Evolutionary conservation across 2,888 invertebrate species (phyloP).

Genomic region (Hirtodrosophila cameraria): DNA sequence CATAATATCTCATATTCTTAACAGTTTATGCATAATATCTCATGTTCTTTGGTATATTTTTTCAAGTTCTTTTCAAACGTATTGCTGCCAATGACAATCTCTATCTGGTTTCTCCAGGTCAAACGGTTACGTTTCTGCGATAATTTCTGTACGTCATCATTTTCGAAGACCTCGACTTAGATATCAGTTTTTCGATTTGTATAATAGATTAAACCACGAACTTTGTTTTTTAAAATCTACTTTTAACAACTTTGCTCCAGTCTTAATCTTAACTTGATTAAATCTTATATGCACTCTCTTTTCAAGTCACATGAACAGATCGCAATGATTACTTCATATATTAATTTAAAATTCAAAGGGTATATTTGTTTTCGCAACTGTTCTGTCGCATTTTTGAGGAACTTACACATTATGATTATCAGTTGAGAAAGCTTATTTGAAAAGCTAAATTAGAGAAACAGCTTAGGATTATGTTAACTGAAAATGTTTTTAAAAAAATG

Average conservation of each 20-base stretch:
- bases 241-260: constrained; percentile 12
- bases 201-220: constrained; percentile 10
- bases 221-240: constrained; percentile 6
- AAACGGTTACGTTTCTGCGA: constrained; percentile 8
- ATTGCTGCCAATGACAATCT: constrained; percentile 5
- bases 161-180: constrained; percentile 8
- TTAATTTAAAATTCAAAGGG: not conserved
- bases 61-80: not conserved
- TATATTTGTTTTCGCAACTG: not conserved
- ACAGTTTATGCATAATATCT: constrained; percentile 1
- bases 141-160: constrained; percentile 14
- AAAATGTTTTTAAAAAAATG: no score
- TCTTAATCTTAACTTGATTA: not conserved
- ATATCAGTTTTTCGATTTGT: constrained; percentile 7
- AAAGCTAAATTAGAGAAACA: no score
- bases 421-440: no score
- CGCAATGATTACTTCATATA: constrained; percentile 18
- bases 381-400: no score
- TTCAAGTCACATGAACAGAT: constrained; percentile 12
- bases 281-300: not conserved
- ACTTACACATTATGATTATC: no score
- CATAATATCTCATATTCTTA: not conserved
- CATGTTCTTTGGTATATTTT: not conserved
- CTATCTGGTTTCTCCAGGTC: constrained; percentile 11
- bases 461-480: no score